Conservation (phyloP, 1,140 invertebrate genomes). For the Diploscapter pachys region DNA sequence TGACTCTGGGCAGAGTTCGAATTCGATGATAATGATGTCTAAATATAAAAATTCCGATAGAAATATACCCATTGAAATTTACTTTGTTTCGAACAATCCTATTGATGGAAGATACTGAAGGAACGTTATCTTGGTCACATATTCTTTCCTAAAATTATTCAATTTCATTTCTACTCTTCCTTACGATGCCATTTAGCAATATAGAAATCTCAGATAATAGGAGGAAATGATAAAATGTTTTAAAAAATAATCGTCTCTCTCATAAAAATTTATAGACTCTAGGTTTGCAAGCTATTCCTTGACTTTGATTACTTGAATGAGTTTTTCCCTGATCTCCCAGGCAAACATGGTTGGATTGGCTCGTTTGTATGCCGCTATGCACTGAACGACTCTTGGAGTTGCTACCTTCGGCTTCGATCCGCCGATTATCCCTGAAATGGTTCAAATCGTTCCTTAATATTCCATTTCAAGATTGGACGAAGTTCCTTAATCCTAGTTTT, state of each 20-base stretch:
- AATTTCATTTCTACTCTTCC: slow-evolving; percentile 56
- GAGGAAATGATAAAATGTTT: too few relatives aligned
- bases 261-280: too few relatives aligned
- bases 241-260: too few relatives aligned
- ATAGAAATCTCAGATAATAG: too few relatives aligned
- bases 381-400: slow-evolving; percentile 94
- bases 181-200: neutral
- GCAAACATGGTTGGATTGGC: slow-evolving; percentile 99
- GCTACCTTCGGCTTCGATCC: slow-evolving; percentile 99
- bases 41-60: too few relatives aligned
- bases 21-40: too few relatives aligned
- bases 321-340: slow-evolving; percentile 95
- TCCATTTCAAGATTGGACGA: too few relatives aligned
- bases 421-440: slow-evolving; percentile 79
- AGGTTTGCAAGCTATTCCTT: too few relatives aligned
- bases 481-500: too few relatives aligned
- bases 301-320: slow-evolving; percentile 65
- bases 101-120: slow-evolving; percentile 97
- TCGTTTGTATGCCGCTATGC: slow-evolving; percentile 94
- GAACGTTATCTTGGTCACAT: slow-evolving; percentile 96
- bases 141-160: slow-evolving; percentile 91
- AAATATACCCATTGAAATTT: neutral
- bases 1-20: too few relatives aligned
- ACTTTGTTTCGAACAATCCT: slow-evolving; percentile 64
- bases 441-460: too few relatives aligned